phyloP scores from a whole-genome alignment of 2,888 invertebrate genomes.

The Eubasilissa splendida region DNA sequence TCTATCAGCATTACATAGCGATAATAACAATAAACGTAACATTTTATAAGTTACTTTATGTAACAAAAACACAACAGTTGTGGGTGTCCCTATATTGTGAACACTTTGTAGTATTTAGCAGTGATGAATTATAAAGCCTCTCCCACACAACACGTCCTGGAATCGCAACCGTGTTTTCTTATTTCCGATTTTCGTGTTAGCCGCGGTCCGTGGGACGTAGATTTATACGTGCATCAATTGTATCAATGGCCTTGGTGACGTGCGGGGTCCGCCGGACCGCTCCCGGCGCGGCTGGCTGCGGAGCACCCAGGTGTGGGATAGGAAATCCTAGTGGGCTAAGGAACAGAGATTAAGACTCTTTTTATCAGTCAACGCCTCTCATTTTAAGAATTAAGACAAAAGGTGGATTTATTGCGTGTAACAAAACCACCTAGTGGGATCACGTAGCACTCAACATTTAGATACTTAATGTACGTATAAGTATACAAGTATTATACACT shows the following conservation, averaged over 20 bases:
- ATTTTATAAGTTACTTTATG: no score
- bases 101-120: conserved; percentile 35
- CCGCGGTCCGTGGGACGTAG: conserved; percentile 38
- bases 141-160: conserved; percentile 39
- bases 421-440: not conserved
- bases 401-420: conserved; percentile 27
- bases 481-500: no score
- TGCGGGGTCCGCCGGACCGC: conserved; percentile 41
- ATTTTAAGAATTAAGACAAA: conserved; percentile 38
- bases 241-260: conserved; percentile 47
- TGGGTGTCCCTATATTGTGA: conserved; percentile 24
- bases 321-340: conserved; percentile 20
- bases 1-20: no score
- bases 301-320: conserved; percentile 31
- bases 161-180: conserved; percentile 50
- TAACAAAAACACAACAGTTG: not conserved
- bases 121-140: conserved; percentile 41
- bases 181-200: conserved; percentile 37
- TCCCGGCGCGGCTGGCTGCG: conserved; percentile 20
- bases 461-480: not conserved
- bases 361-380: conserved; percentile 29
- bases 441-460: not conserved
- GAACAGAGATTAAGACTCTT: conserved; percentile 32
- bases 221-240: conserved; percentile 48
- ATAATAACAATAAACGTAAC: no score